These are phyloP conservation scores for Hydriomena furcata DNA, from an alignment of 2,888 invertebrate species.

Conservation along the genomic window DNA sequence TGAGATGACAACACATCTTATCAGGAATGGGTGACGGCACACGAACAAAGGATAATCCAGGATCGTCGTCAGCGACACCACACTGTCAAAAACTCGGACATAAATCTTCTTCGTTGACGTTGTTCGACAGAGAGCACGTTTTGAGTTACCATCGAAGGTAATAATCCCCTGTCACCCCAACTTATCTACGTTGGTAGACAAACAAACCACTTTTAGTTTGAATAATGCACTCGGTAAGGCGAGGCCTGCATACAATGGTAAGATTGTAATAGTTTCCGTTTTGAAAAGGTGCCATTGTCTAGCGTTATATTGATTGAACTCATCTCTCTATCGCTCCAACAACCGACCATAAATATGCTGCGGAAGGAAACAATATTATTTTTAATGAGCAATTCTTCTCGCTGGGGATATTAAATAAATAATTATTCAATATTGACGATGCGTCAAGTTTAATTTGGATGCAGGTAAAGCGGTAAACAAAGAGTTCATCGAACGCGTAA, in stretches of 20 bases:
- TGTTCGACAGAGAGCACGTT: slow-evolving; percentile 62
- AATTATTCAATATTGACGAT: slow-evolving; percentile 22
- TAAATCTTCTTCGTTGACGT: slow-evolving; percentile 74
- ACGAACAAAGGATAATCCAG: slow-evolving; percentile 75
- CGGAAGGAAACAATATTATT: slow-evolving; percentile 49
- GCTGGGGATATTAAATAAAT: slow-evolving; percentile 35
- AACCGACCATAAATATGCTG: slow-evolving; percentile 59
- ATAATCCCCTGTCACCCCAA: slow-evolving; percentile 61
- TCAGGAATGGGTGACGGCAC: slow-evolving; percentile 65
- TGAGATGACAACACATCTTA: slow-evolving; percentile 58
- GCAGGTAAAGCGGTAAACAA: slow-evolving; percentile 36
- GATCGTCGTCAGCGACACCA: slow-evolving; percentile 62
- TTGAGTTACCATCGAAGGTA: slow-evolving; percentile 55
- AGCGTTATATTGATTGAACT: slow-evolving; percentile 76
- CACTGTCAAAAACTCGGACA: slow-evolving; percentile 71
- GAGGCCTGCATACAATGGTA: slow-evolving; percentile 77
- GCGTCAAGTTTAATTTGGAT: slow-evolving; percentile 28
- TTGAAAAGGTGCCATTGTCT: slow-evolving; percentile 80
- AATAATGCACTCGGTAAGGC: slow-evolving; percentile 76
- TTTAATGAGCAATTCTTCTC: slow-evolving; percentile 42
- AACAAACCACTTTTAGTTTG: slow-evolving; percentile 76
- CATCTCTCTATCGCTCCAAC: slow-evolving; percentile 59
- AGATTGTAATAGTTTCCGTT: slow-evolving; percentile 81
- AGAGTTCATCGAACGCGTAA: slow-evolving; percentile 64
- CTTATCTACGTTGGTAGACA: slow-evolving; percentile 72